Evolutionary conservation across 2,888 invertebrate genomes (phyloP).

Genomic region (Clostera curtula): DNA sequence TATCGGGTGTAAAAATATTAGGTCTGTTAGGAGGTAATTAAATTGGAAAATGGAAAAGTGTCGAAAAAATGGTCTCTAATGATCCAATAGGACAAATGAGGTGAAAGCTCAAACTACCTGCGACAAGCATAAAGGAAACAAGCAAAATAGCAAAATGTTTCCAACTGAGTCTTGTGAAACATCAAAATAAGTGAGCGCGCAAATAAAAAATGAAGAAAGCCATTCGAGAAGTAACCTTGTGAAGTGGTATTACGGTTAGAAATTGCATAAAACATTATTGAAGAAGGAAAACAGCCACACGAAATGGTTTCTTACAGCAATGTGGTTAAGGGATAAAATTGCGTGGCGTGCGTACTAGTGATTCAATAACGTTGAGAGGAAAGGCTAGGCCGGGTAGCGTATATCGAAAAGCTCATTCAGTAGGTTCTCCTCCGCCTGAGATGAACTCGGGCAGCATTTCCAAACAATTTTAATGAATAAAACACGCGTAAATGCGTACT

Average conservation of each 20-base stretch:
- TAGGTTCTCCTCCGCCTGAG: too few relatives aligned
- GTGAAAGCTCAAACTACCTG: too few relatives aligned
- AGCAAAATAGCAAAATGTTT: slow-evolving; percentile 19
- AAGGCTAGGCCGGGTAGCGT: slow-evolving; percentile 29
- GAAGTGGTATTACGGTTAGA: slow-evolving; percentile 14
- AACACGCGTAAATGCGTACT: too few relatives aligned
- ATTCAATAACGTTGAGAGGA: slow-evolving; percentile 34
- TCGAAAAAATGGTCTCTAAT: too few relatives aligned
- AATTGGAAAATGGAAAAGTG: too few relatives aligned
- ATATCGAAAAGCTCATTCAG: slow-evolving; percentile 27
- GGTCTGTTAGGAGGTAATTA: too few relatives aligned
- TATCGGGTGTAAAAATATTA: too few relatives aligned
- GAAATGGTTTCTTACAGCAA: slow-evolving; percentile 30
- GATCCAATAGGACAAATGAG: too few relatives aligned
- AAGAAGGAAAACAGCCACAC: slow-evolving; percentile 1
- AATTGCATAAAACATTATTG: slow-evolving; percentile 16
- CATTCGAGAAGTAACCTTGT: slow-evolving; percentile 21
- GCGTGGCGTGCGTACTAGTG: slow-evolving; percentile 16
- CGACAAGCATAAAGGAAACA: too few relatives aligned
- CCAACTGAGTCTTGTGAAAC: slow-evolving; percentile 25
- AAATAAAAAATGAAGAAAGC: slow-evolving; percentile 18
- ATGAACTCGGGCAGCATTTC: too few relatives aligned
- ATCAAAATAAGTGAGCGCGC: slow-evolving; percentile 27
- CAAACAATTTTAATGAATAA: too few relatives aligned
- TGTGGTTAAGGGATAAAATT: slow-evolving; percentile 24